Evolutionary conservation across 2,888 invertebrate species (phyloP).

Genomic region (Zhuqinia jingwanae): DNA sequence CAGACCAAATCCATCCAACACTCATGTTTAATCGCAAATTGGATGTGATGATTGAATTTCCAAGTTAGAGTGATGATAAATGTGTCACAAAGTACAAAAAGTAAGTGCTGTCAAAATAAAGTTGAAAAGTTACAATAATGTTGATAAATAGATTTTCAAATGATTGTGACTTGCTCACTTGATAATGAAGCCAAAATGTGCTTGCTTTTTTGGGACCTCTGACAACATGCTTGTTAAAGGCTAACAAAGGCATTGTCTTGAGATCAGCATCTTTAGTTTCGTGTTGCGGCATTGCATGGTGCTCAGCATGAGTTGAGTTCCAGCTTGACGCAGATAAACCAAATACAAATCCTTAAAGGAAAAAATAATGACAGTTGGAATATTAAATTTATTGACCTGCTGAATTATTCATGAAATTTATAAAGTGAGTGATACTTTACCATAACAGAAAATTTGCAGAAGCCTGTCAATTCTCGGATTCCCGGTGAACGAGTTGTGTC

Average conservation of each 20-base stretch:
- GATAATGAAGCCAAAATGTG: slow-evolving; percentile 77
- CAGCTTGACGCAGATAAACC: slow-evolving; percentile 75
- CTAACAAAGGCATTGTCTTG: slow-evolving; percentile 76
- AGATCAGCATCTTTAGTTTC: slow-evolving; percentile 75
- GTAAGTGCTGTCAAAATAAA: no score
- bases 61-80: slow-evolving; percentile 76
- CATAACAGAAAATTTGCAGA: no score
- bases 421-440: no score
- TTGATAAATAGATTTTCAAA: no score
- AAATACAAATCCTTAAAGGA: slow-evolving; percentile 74
- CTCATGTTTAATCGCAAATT: slow-evolving; percentile 71
- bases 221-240: slow-evolving; percentile 75
- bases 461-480: slow-evolving; percentile 74
- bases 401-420: no score
- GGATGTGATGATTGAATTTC: slow-evolving; percentile 77
- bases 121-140: no score
- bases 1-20: slow-evolving; percentile 74
- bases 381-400: no score
- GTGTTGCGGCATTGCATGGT: slow-evolving; percentile 78
- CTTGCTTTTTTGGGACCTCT: slow-evolving; percentile 72
- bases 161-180: no score
- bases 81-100: slow-evolving; percentile 73
- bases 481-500: slow-evolving; percentile 77
- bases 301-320: slow-evolving; percentile 76
- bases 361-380: no score